Percentiles rank a stretch among this genome's conserved stretches.
phyloP scores from a whole-genome alignment of 2,797 vertebrate species.

The Pempheris klunzingeri region DNA sequence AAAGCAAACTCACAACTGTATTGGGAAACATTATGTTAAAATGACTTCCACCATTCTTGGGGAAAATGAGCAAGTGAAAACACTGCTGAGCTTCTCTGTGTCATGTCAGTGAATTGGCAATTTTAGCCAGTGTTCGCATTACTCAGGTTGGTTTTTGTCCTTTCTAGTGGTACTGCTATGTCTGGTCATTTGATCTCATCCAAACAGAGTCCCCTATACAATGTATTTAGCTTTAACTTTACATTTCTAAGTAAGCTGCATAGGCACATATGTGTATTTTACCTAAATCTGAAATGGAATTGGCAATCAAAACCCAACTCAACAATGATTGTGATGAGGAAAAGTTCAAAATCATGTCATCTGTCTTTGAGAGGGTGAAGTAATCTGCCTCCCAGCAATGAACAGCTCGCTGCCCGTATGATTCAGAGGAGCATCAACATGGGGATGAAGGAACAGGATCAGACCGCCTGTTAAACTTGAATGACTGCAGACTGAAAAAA shows the following conservation, averaged over 20 bases:
- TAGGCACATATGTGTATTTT: background rate
- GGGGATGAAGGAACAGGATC: constrained; percentile 27
- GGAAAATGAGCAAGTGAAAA: constrained; percentile 9
- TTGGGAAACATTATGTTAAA: constrained; percentile 22
- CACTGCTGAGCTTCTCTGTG: background rate
- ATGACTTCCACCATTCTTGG: constrained; percentile 6
- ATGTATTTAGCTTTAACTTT: background rate
- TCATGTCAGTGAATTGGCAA: constrained; percentile 18
- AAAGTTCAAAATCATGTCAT: constrained; percentile 23
- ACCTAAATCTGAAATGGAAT: background rate
- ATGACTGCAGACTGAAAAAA: constrained; percentile 32
- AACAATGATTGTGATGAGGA: constrained; percentile 5
- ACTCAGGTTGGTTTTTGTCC: constrained; percentile 19
- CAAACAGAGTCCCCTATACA: background rate
- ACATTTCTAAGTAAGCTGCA: background rate
- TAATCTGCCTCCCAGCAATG: constrained; percentile 25
- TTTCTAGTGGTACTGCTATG: background rate
- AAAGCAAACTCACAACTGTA: background rate
- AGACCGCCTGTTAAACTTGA: constrained; percentile 38
- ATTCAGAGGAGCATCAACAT: constrained; percentile 31
- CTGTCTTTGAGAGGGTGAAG: constrained; percentile 22
- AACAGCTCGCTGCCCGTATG: constrained; percentile 21
- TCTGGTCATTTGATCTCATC: background rate
- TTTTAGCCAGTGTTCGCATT: constrained; percentile 13
- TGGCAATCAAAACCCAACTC: background rate